These are phyloP conservation scores for Drosophila littoralis DNA, from an alignment of 1,140 invertebrate species.

Conservation along the genomic window DNA sequence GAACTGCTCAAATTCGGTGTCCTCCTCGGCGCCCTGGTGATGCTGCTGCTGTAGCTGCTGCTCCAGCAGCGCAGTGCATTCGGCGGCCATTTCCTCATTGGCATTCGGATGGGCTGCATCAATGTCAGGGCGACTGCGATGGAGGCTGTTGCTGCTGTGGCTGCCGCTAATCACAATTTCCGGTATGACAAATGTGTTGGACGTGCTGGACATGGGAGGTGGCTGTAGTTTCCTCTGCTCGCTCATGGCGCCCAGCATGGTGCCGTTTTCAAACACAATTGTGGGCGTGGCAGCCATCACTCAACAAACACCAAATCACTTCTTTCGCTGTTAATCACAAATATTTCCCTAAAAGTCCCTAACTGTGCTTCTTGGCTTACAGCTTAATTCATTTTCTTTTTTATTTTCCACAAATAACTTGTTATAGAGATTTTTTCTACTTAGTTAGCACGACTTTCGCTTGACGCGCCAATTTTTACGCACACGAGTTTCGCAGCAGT, in stretches of 20 bases:
- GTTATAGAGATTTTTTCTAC: conserved; percentile 17
- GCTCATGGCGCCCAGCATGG: conserved; percentile 69
- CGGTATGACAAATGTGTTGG: conserved; percentile 53
- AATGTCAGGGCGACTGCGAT: conserved; percentile 43
- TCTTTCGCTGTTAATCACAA: conserved; percentile 3
- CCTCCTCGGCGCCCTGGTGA: conserved; percentile 31
- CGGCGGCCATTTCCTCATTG: conserved; percentile 37
- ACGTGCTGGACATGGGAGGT: conserved; percentile 11
- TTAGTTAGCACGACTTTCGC: conserved; percentile 32
- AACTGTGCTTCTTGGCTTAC: neutral
- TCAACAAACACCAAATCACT: conserved; percentile 16
- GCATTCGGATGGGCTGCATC: conserved; percentile 23
- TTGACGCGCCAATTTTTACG: conserved; percentile 40
- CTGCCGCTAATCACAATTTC: conserved; percentile 71
- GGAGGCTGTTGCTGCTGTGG: conserved; percentile 60
- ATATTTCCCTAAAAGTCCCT: conserved; percentile 14
- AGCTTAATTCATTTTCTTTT: conserved; percentile 44
- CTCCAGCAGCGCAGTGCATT: conserved; percentile 50
- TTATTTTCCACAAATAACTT: conserved; percentile 14
- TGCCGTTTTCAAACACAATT: conserved; percentile 74
- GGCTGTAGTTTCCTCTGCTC: conserved; percentile 42
- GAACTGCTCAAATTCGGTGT: conserved; percentile 68
- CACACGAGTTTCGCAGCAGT: conserved; percentile 35
- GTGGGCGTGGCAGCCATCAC: conserved; percentile 46
- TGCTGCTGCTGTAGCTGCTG: conserved; percentile 14